These are phyloP conservation scores for Cariama cristata DNA, from an alignment of 2,113 vertebrate species.

Conservation along the genomic window DNA sequence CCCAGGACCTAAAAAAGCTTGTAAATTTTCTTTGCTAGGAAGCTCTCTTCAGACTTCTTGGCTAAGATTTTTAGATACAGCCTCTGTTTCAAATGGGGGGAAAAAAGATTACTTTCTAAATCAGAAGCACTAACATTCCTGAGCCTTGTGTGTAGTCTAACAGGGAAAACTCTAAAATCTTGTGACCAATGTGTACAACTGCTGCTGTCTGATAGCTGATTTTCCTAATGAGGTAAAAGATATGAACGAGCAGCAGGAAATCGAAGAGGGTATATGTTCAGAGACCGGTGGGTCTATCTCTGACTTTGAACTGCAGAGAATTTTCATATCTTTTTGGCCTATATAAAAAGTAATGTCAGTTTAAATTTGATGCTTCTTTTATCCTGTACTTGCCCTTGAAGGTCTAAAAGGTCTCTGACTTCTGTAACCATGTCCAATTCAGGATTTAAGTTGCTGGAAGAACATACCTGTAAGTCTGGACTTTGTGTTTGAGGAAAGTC, in stretches of 20 bases:
- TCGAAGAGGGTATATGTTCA: background rate
- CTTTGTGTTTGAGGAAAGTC: background rate
- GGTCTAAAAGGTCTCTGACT: background rate
- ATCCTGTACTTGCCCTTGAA: background rate
- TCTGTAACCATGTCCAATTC: background rate
- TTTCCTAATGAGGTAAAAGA: background rate
- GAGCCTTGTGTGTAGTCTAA: background rate
- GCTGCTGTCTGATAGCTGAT: background rate
- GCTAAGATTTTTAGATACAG: background rate
- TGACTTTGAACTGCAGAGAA: background rate
- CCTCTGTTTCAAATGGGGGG: rapidly evolving
- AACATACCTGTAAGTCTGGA: background rate
- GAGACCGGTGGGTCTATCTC: background rate
- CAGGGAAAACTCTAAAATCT: background rate
- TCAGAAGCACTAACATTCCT: background rate
- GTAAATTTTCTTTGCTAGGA: background rate
- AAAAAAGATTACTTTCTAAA: background rate
- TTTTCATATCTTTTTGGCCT: background rate
- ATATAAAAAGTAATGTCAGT: background rate
- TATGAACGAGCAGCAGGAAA: background rate
- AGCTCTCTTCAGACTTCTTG: background rate
- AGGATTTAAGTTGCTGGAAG: background rate
- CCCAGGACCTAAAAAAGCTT: background rate
- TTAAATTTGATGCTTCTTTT: background rate
- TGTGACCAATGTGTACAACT: rapidly evolving